phyloP scores from a whole-genome alignment of 2,797 vertebrate genomes.

The Rhinogobio ventralis region DNA sequence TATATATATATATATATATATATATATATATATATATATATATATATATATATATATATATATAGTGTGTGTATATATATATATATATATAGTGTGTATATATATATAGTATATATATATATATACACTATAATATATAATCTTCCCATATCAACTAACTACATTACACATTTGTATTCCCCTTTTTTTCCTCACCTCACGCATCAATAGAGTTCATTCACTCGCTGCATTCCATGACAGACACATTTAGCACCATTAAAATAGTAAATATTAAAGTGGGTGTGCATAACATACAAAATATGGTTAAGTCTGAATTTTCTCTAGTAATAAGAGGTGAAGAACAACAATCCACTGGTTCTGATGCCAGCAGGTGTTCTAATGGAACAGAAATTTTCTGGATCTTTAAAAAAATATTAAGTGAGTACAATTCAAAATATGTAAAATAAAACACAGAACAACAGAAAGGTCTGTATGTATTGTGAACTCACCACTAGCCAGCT shows the following conservation, averaged over 20 bases:
- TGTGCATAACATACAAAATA: slow-evolving; percentile 5
- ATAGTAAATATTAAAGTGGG: not conserved
- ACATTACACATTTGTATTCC: no score
- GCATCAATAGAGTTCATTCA: slow-evolving; percentile 1
- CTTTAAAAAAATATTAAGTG: not conserved
- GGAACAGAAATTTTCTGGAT: not conserved
- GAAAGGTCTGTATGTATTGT: not conserved
- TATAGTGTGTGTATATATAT: not conserved
- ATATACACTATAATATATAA: no score
- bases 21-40: not conserved
- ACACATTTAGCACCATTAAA: not conserved
- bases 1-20: no score
- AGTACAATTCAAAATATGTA: not conserved
- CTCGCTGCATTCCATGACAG: not conserved
- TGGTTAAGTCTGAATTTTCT: not conserved
- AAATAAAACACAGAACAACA: not conserved
- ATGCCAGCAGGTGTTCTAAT: slow-evolving; percentile 21
- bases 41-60: not conserved
- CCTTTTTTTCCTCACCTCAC: not conserved
- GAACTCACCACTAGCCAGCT: not conserved
- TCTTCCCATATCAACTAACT: no score
- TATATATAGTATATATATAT: no score
- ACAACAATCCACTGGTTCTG: not conserved
- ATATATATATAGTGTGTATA: not conserved
- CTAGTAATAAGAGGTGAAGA: not conserved